Percentiles rank a stretch among this genome's conserved stretches.
Conservation (phyloP, 35 echinoderm and acorn worm species). For the Apostichopus parvimensis region DNA sequence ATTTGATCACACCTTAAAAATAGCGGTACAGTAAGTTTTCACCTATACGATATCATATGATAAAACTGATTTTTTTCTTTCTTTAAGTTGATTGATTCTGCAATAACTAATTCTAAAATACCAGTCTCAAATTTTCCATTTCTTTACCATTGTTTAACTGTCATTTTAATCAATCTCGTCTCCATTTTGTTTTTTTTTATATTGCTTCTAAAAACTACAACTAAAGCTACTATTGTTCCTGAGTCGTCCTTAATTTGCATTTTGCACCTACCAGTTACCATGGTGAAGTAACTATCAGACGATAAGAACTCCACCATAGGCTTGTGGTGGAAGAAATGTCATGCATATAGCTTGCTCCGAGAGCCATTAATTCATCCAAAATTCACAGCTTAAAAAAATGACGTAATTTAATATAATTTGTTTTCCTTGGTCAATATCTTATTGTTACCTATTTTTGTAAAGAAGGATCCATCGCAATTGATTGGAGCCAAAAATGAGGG, state of each 20-base stretch:
- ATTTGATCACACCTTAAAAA: no score
- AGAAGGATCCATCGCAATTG: no score
- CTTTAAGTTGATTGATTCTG: no score
- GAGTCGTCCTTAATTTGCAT: constrained; percentile 51
- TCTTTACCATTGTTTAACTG: no score
- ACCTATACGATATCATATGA: no score
- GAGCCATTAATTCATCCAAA: constrained; percentile 1
- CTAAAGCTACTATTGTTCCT: constrained; percentile 56
- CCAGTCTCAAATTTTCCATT: no score
- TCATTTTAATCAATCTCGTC: background rate
- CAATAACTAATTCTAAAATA: no score
- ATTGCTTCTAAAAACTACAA: constrained; percentile 50
- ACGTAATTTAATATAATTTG: background rate
- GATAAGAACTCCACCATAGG: background rate
- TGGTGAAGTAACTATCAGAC: constrained; percentile 1
- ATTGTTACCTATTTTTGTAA: no score
- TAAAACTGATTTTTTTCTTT: no score
- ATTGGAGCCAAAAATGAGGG: no score
- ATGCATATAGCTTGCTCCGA: constrained; percentile 1
- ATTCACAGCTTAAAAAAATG: background rate
- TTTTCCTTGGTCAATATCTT: no score
- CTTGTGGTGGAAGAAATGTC: constrained; percentile 49
- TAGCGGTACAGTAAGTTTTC: no score
- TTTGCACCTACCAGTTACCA: constrained; percentile 56
- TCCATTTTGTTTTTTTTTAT: background rate